phyloP scores from a whole-genome alignment of 1,140 invertebrate species.

The Drosophila ananassae region DNA sequence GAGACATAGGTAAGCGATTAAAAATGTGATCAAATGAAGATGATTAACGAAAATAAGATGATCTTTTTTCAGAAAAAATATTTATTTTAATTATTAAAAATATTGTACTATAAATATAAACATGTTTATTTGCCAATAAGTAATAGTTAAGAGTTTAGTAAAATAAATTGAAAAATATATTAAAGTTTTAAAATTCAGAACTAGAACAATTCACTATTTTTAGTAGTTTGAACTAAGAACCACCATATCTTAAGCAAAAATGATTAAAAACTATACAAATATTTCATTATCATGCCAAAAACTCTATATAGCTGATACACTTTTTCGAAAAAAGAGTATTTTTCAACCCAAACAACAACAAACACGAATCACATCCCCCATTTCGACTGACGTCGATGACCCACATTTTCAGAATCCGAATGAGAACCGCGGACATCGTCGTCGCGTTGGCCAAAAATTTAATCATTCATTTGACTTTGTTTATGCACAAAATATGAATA shows the following conservation, averaged over 20 bases:
- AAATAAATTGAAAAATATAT: too few species aligned
- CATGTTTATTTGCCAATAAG: too few species aligned
- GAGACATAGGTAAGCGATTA: constrained; percentile 8
- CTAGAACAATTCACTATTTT: too few species aligned
- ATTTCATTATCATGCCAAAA: too few species aligned
- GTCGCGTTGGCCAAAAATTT: constrained; percentile 42
- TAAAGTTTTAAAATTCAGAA: too few species aligned
- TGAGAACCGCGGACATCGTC: constrained; percentile 22
- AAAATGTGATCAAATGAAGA: constrained; percentile 4
- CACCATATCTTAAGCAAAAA: too few species aligned
- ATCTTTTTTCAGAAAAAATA: background rate
- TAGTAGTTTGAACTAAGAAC: too few species aligned
- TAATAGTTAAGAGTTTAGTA: too few species aligned
- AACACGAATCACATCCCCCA: constrained; percentile 11
- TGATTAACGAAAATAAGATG: background rate
- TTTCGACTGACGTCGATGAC: constrained; percentile 61
- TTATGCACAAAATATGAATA: constrained; percentile 67
- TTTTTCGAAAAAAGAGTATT: background rate
- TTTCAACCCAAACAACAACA: constrained; percentile 9
- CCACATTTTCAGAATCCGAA: constrained; percentile 51
- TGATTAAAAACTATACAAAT: too few species aligned
- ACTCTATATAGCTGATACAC: background rate
- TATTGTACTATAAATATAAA: too few species aligned
- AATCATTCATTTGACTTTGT: constrained; percentile 71
- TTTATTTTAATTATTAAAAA: too few species aligned